phyloP scores from a whole-genome alignment of 2,888 invertebrate species.

The Thereva unica region DNA sequence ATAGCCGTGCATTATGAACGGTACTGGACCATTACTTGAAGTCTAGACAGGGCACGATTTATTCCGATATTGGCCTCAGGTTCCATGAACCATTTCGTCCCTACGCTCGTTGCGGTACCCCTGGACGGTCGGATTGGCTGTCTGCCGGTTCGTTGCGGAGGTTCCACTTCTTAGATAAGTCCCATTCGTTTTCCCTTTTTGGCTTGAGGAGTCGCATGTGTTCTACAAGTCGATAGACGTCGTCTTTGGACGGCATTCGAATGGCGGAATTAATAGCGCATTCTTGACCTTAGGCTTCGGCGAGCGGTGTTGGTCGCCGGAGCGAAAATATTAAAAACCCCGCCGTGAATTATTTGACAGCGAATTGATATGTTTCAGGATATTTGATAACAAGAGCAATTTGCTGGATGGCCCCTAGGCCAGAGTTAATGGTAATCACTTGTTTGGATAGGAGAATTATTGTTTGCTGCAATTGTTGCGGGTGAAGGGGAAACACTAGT shows the following conservation, averaged over 20 bases:
- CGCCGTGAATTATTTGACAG: slow-evolving; percentile 29
- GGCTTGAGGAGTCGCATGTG: slow-evolving; percentile 12
- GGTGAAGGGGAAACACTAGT: neutral
- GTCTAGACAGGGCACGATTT: slow-evolving; percentile 32
- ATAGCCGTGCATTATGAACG: slow-evolving; percentile 30
- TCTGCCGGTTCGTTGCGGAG: neutral
- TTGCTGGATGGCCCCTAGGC: neutral
- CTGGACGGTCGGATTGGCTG: neutral
- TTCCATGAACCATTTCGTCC: neutral
- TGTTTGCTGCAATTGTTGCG: slow-evolving; percentile 4
- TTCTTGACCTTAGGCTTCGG: neutral
- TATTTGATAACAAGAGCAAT: slow-evolving; percentile 27
- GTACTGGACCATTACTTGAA: slow-evolving; percentile 31
- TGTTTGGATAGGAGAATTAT: slow-evolving; percentile 24
- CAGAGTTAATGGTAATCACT: slow-evolving; percentile 17
- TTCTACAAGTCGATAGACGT: slow-evolving; percentile 5
- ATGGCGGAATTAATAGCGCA: neutral
- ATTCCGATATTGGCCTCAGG: slow-evolving; percentile 28
- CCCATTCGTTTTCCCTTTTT: neutral
- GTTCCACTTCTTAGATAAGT: slow-evolving; percentile 16
- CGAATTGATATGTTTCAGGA: slow-evolving; percentile 19
- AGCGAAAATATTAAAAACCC: slow-evolving; percentile 22
- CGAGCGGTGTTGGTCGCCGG: slow-evolving; percentile 9
- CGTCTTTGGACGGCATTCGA: slow-evolving; percentile 10
- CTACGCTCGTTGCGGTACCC: neutral